Evolutionary conservation across 2,113 vertebrate genomes (phyloP).

Genomic region (chimpanzee (Pan troglodytes)): NHGRI_mPanTro3-v2.1_pri NC_072415.2:22312501-22313000

Average conservation of each 20-base stretch:
- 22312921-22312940: too few species aligned
- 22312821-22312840: too few species aligned
- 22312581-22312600: not conserved
- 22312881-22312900: too few species aligned
- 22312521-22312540: not conserved
- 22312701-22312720: not conserved
- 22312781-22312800: too few species aligned
- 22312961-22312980: too few species aligned
- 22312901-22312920: too few species aligned
- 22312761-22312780: too few species aligned
- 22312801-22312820: too few species aligned
- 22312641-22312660: not conserved
- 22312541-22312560: not conserved
- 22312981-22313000: too few species aligned
- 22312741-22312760: not conserved
- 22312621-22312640: not conserved
- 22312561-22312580: not conserved
- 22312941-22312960: too few species aligned
- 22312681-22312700: not conserved
- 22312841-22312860: too few species aligned
- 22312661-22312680: not conserved
- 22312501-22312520: not conserved
- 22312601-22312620: not conserved
- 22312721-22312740: not conserved
- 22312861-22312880: too few species aligned